These are phyloP conservation scores for Sciurus niger DNA, from an alignment of 2,113 vertebrate species.

Conservation along the genomic window DNA sequence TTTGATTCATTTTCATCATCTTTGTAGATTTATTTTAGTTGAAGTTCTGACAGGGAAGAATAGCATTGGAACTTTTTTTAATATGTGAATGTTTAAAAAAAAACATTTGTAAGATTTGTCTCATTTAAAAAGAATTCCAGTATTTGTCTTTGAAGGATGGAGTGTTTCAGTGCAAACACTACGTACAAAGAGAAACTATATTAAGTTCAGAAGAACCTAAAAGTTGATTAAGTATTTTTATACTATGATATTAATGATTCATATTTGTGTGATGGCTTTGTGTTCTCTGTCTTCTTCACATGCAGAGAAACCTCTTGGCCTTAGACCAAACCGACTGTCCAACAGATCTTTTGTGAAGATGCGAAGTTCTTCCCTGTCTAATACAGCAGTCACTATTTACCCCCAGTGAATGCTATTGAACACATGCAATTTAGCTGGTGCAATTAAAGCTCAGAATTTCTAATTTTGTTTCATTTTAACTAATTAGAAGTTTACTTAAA, in stretches of 20 bases:
- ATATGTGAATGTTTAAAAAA: neutral
- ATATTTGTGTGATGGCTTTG: neutral
- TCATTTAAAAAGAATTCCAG: neutral
- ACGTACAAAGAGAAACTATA: neutral
- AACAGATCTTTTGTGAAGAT: neutral
- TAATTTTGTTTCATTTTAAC: conserved; percentile 25
- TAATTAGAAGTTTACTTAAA: neutral
- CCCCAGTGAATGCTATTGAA: neutral
- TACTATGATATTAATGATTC: neutral
- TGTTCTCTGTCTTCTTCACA: neutral
- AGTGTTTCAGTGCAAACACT: neutral
- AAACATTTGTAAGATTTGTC: neutral
- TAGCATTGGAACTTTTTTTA: neutral
- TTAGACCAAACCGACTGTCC: neutral
- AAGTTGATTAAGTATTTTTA: neutral
- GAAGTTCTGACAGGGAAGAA: neutral
- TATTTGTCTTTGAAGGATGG: neutral
- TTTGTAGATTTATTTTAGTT: neutral
- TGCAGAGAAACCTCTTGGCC: neutral
- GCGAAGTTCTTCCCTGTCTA: neutral
- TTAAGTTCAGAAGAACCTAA: neutral
- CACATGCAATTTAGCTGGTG: neutral
- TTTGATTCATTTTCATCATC: neutral
- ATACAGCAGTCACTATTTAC: neutral
- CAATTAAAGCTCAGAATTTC: neutral